These are phyloP conservation scores for Gymnothorax javanicus DNA, from an alignment of 2,797 vertebrate genomes.

Conservation along the genomic window DNA sequence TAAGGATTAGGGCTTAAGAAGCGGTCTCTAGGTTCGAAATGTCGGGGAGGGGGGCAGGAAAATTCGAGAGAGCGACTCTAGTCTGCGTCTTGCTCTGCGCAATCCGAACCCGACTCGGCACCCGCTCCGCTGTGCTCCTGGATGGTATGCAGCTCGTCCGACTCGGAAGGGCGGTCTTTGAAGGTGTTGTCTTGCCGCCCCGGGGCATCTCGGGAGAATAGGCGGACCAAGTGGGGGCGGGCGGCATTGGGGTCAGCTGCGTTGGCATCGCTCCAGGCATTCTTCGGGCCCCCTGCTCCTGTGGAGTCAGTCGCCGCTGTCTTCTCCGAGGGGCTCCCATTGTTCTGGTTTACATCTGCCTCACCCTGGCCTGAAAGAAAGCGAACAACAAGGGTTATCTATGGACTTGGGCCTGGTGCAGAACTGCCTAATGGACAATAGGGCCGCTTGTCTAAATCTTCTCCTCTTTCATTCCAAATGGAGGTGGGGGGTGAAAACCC, in stretches of 20 bases:
- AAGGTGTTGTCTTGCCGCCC: slow-evolving; percentile 99
- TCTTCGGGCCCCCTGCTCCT: slow-evolving; percentile 75
- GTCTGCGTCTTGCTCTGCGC: slow-evolving; percentile 86
- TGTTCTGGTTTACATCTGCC: slow-evolving; percentile 96
- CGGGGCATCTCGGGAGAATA: slow-evolving; percentile 99
- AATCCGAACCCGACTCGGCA: slow-evolving; percentile 82
- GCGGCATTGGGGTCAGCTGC: slow-evolving; percentile 82
- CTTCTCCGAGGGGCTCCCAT: slow-evolving; percentile 88
- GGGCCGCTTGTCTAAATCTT: slow-evolving; percentile 53
- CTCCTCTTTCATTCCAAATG: slow-evolving; percentile 48
- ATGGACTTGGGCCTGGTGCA: slow-evolving; percentile 83
- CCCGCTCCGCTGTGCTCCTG: slow-evolving; percentile 87
- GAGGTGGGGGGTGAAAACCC: neutral
- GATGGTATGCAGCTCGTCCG: slow-evolving; percentile 98
- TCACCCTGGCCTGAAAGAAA: slow-evolving; percentile 84
- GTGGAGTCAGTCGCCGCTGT: slow-evolving; percentile 93
- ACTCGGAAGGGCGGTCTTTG: slow-evolving; percentile 98
- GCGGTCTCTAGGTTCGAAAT: slow-evolving; percentile 50
- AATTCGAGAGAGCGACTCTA: slow-evolving; percentile 56
- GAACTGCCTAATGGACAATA: slow-evolving; percentile 77
- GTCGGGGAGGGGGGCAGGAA: slow-evolving; percentile 46
- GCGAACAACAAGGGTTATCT: slow-evolving; percentile 90
- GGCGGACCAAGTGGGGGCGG: slow-evolving; percentile 98
- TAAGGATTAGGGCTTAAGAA: slow-evolving; percentile 41
- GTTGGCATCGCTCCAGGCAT: slow-evolving; percentile 81